Evolutionary conservation across 1,140 invertebrate species (phyloP), one percentile per base, ranked within the genome.

Genomic region (Adoxophyes honmai): DNA sequence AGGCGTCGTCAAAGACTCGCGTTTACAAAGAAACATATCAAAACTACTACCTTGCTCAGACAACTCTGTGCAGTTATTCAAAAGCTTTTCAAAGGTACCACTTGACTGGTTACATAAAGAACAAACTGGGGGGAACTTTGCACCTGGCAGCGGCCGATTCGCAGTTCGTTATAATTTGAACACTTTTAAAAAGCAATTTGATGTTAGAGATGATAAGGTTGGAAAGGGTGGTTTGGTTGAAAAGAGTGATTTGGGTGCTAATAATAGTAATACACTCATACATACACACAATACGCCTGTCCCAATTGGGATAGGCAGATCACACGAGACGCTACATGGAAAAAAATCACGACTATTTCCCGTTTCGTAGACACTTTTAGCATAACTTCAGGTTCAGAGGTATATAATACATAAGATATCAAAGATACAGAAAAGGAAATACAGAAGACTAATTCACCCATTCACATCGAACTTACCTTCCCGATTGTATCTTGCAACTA

Each of bases 41-140:
- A 48, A 48, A 48, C 42, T 48, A 48, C 21, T 48, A 11, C 16
- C 28, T 18, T n/a, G 42, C 7, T n/a, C 42, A 48, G 42, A 48
- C 42, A 48, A 48, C 8, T 48, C 21, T n/a, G 16, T 21, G 21
- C 42, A 48, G 42, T 48, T 21, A 48, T 48, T 48, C 42, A 48
- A 48, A 28, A 48, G 42, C 42, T 18, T 48, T 48, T 48, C 16
- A 48, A 48, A 48, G 42, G 42, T 48, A 48, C 42, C 42, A 48
- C 42, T 48, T 48, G 42, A 48, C 42, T 48, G 42, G 42, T 48
- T 48, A 48, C 42, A 48, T 48, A 48, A 48, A 48, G 42, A 48
- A 48, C 42, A 48, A 48, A 48, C 42, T 48, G 21, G 21, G 21
- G 51, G 51, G 51, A 28, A 52, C 14, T 52, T 52, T 52, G 51